Base-by-base conservation (phyloP, 2,797 vertebrate species). In the Cyprinodon diabolis region DNA sequence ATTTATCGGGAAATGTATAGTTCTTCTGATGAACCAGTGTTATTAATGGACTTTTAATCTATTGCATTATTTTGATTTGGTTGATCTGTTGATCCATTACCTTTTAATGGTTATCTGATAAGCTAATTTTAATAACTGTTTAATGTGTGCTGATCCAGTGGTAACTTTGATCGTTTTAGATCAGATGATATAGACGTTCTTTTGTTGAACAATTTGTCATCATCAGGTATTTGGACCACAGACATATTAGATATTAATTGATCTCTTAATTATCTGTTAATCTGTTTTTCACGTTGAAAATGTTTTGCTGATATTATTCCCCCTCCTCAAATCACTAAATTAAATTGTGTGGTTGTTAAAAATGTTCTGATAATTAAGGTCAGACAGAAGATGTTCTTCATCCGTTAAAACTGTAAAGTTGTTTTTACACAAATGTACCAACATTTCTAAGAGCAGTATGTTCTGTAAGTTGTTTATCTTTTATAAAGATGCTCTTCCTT, bases 401-500 rank as follows among this genome's bases (percentile, higher is more conserved):
- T 14, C 19, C 12, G 2, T 47, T 65, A 0, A 1, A 51, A 17
- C 3, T 23, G 6, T 0, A 4, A 62, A 68, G 23, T 15, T 21
- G 8, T 17, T 15, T 48, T 71, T 11, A 1, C 52, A 66, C 43
- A 35, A 13, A 9, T 23, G 51, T 17, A 5, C 8, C 21, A 37
- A 37, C 25, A 10, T 51, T 0, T 60, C 1, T 66, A 48, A 54
- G 3, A 17, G 14, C 47, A 66, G 0, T 19, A 43, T n/a, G 55
- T 52, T 48, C 6, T 81, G 51, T 71, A 3, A 47, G 37, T 7
- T 2, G 0, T 60, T 43, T 68, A 75, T 85, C 78, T 86, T 82
- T 81, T 52, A 63, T 45, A 81, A 82, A 84, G 85, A 85, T 71
- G 37, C 0, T 72, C 58, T 63, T 76, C 76, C 66, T 73, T 75